Evolutionary conservation across 2,888 invertebrate species (phyloP).

Genomic region (Drosophila nr. perissopoda): DNA sequence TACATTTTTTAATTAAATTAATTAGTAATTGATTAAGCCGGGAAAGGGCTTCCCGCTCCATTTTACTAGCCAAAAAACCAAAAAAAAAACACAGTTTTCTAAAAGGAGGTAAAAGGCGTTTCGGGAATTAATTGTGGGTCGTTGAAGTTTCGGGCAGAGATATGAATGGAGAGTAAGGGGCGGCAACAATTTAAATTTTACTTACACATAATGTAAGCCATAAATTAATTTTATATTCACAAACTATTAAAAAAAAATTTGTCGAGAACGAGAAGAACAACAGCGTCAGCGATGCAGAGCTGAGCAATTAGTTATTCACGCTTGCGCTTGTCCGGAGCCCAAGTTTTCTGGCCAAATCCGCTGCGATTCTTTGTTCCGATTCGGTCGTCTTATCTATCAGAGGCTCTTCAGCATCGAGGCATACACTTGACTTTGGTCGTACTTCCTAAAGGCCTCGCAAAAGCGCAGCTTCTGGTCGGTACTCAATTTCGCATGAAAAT

Average conservation of each 20-base stretch:
- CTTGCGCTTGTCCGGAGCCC: constrained; percentile 65
- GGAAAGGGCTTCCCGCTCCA: constrained; percentile 36
- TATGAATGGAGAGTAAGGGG: constrained; percentile 2
- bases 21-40: constrained; percentile 59
- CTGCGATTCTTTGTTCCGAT: constrained; percentile 13
- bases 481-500: constrained; percentile 85
- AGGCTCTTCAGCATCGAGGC: constrained; percentile 81
- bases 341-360: constrained; percentile 31
- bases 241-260: constrained; percentile 78
- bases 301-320: constrained; percentile 83
- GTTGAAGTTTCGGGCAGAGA: constrained; percentile 58
- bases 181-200: constrained; percentile 75
- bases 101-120: constrained; percentile 18
- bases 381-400: constrained; percentile 51
- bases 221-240: constrained; percentile 82
- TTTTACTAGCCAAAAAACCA: constrained; percentile 34
- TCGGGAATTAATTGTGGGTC: constrained; percentile 71
- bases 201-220: constrained; percentile 80
- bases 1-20: constrained; percentile 55
- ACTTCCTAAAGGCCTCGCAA: constrained; percentile 83
- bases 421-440: constrained; percentile 81
- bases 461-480: constrained; percentile 84
- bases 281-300: constrained; percentile 45
- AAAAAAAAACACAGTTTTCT: constrained; percentile 61
- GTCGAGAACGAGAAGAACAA: constrained; percentile 9